phyloP scores from a whole-genome alignment of 2,888 invertebrate species.

The Priocnemis perturbator region DNA sequence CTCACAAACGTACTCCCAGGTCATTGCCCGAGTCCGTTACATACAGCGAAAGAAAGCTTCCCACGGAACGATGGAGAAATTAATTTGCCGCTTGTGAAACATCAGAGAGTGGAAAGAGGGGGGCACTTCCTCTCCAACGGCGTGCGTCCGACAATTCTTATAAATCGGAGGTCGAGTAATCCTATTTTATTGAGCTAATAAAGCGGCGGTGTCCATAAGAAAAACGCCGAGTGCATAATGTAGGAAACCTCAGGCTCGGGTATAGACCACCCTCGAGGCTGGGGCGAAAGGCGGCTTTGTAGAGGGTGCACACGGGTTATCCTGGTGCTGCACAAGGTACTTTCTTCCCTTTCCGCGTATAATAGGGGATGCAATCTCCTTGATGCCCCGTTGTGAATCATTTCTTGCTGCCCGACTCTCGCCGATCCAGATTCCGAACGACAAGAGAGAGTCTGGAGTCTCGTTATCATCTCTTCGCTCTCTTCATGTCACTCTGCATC shows the following conservation, averaged over 20 bases:
- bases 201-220: constrained; percentile 53
- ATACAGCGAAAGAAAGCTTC: too few relatives aligned
- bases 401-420: constrained; percentile 17
- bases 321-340: constrained; percentile 11
- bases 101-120: background rate
- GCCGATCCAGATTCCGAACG: background rate
- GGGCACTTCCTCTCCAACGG: background rate
- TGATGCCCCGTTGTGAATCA: constrained; percentile 31
- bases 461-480: background rate
- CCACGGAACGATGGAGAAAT: too few relatives aligned
- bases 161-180: constrained; percentile 60
- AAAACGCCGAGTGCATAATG: constrained; percentile 60
- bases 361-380: constrained; percentile 21
- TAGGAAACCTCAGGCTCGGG: constrained; percentile 36
- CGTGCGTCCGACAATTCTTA: constrained; percentile 52
- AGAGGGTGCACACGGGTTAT: background rate
- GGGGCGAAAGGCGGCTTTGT: constrained; percentile 8
- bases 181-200: constrained; percentile 68
- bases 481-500: too few relatives aligned
- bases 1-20: too few relatives aligned
- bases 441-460: too few relatives aligned
- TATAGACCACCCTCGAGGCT: constrained; percentile 26
- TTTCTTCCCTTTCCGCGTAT: constrained; percentile 10
- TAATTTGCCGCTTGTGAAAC: too few relatives aligned
- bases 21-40: too few relatives aligned